Base-by-base conservation (phyloP, 2,113 vertebrate genomes). In the Gracilinanus agilis region DNA sequence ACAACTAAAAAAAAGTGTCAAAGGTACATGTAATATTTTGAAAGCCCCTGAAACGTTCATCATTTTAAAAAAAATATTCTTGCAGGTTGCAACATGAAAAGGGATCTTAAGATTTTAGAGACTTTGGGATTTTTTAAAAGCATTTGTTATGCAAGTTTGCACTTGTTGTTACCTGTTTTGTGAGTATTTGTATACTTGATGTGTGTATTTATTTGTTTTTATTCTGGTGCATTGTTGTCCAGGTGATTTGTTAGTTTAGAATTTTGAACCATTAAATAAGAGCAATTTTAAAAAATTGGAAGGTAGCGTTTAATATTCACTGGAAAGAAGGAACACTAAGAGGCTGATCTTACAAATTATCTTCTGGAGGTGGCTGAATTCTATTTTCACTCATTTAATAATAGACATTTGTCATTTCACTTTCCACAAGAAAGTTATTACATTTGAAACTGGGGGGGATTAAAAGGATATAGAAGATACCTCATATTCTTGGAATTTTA, bases 11-110 rank as follows among this genome's bases (percentile, higher is more conserved):
- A 92, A 54, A 89, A 49, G 49, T 54, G 53, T 92, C 44, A 55
- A 89, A 95, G 27, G 91, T 27, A 61, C 19, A 58, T 21, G 3
- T 2, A 53, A 56, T 24, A 40, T 90, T 55, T 83, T 93, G 93
- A 95, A 92, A 92, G 53, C 27, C 27, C 83, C 49, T 93, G 75
- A 93, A 55, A n/a, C 58, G 24, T 40, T 83, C 7, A 83, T 83
- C 34, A 83, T 83, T 83, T n/a, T 0, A 19, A 83, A 83, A 55
- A 55, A 75, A 83, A 83, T 40, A 83, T 83, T 83, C 7, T 40
- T 83, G n/a, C 95, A 94, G 91, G 95, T 58, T 91, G 54, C 89
- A 61, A 53, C 95, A 90, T 95, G 95, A 92, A 93, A 92, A 44
- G 83, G 53, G 54, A 34, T 88, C 94, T 89, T 24, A 1, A 90